Evolutionary conservation across 1,140 invertebrate genomes (phyloP).

Genomic region (Lordiphosa mommai): DNA sequence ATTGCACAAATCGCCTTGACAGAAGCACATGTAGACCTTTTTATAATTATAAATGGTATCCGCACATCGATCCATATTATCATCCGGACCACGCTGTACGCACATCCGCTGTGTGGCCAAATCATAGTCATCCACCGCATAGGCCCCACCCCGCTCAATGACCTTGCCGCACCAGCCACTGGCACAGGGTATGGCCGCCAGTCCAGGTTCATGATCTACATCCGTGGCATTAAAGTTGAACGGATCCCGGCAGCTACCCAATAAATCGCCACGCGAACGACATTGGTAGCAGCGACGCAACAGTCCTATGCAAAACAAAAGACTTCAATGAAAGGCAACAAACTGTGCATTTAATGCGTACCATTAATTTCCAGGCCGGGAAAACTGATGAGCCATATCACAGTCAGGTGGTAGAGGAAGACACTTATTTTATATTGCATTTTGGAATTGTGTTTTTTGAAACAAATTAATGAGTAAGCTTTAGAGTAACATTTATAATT

Average conservation of each 20-base stretch:
- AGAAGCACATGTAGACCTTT: slow-evolving; percentile 95
- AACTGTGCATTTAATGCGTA: neutral
- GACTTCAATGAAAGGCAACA: neutral
- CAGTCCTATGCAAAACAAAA: slow-evolving; percentile 75
- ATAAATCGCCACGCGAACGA: slow-evolving; percentile 88
- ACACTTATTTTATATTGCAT: too few species aligned
- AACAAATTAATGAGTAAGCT: too few species aligned
- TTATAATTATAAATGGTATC: slow-evolving; percentile 89
- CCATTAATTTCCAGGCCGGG: neutral
- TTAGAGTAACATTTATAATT: too few species aligned
- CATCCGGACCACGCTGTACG: slow-evolving; percentile 90
- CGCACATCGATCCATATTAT: slow-evolving; percentile 93
- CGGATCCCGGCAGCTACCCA: slow-evolving; percentile 93
- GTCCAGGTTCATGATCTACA: slow-evolving; percentile 84
- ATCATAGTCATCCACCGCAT: slow-evolving; percentile 89
- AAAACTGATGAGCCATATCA: neutral
- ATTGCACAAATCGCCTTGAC: slow-evolving; percentile 94
- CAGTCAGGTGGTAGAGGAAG: too few species aligned
- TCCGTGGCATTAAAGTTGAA: slow-evolving; percentile 89
- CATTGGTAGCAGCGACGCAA: slow-evolving; percentile 88
- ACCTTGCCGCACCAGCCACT: slow-evolving; percentile 97
- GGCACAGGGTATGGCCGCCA: slow-evolving; percentile 90
- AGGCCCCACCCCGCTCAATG: slow-evolving; percentile 87
- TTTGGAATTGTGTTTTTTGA: too few species aligned
- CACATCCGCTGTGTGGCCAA: slow-evolving; percentile 92